Evolutionary conservation across 1,140 invertebrate species (phyloP), one percentile per base, ranked within the genome.

Genomic region (Neodiprion virginianus): DNA sequence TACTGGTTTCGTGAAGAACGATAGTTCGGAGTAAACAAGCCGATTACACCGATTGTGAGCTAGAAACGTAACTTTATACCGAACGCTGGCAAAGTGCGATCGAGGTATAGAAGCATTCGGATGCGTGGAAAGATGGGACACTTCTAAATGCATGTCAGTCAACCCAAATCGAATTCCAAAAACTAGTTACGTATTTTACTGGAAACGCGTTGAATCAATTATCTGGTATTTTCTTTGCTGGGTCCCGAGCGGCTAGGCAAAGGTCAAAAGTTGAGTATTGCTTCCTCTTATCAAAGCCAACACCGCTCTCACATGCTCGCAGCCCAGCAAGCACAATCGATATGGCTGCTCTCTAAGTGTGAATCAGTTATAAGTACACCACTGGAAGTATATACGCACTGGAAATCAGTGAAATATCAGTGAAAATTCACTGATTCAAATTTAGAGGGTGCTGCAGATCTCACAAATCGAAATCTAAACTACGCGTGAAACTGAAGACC

Each of bases 261-360:
- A 83, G 83, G 82, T 84, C 82, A 84, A 76, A 81, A 83, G 83
- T 84, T 83, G 78, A 84, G 82, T 79, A 83, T 82, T 75, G 70
- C 65, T 79, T 79, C 72, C 72, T 66, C 72, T 83, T 84, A 84
- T 84, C 83, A 77, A 73, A 82, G 78, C 76, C 82, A 84, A 82
- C 75, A 83, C 73, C 66, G 73, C 61, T 74, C 9, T 8, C 53
- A 61, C 11, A 61, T 61, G 53, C n/a, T 12, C n/a, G 53, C 8
- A 61, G 53, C 11, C 53, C 53, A 61, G 53, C 53, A 17, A 61
- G 53, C 53, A 17, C n/a, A 8, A 61, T 61, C 53, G 53, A 12
- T 14, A 8, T 61, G n/a, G 2, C 28, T 3, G 28, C 28, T 40
- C 28, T 40, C 28, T 40, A 40, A 40, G 1, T 40, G 28, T 40